Conservation (phyloP, 2,113 vertebrate species). For the Chaetura pelagica region DNA sequence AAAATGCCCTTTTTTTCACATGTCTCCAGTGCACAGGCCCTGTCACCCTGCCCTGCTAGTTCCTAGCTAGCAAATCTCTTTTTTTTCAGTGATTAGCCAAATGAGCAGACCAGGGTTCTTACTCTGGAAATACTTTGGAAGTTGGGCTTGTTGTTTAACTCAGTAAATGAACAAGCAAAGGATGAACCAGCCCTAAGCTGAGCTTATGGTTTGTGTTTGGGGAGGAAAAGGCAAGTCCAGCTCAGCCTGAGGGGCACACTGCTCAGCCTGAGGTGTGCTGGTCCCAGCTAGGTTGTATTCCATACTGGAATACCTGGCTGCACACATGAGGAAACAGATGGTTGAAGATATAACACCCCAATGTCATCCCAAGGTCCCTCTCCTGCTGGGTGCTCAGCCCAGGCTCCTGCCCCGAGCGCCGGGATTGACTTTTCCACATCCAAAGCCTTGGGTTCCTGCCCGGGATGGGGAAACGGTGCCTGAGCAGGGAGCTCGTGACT, state of each 20-base stretch:
- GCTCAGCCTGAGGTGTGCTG: too few species aligned
- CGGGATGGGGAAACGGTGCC: accelerated
- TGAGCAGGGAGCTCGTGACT: not conserved
- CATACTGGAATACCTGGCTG: not conserved
- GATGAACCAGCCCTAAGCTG: not conserved
- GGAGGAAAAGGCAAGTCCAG: not conserved
- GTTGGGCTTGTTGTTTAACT: not conserved
- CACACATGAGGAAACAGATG: not conserved
- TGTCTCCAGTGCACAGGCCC: not conserved
- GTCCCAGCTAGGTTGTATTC: not conserved
- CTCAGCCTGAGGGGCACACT: not conserved
- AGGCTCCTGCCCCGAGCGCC: not conserved
- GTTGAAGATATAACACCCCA: not conserved
- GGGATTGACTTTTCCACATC: too few species aligned
- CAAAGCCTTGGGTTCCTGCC: accelerated
- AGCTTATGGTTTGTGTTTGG: accelerated
- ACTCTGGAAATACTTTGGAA: not conserved
- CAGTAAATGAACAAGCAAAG: not conserved
- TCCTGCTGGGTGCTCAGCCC: accelerated
- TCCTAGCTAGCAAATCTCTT: not conserved
- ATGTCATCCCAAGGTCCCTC: constrained; percentile 34
- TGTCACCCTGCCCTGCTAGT: not conserved
- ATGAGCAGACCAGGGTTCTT: not conserved
- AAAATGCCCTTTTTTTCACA: accelerated
- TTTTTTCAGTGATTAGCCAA: not conserved